Conservation (phyloP, 2,113 vertebrate genomes). For the Sinocyclocheilus anshuiensis region DNA sequence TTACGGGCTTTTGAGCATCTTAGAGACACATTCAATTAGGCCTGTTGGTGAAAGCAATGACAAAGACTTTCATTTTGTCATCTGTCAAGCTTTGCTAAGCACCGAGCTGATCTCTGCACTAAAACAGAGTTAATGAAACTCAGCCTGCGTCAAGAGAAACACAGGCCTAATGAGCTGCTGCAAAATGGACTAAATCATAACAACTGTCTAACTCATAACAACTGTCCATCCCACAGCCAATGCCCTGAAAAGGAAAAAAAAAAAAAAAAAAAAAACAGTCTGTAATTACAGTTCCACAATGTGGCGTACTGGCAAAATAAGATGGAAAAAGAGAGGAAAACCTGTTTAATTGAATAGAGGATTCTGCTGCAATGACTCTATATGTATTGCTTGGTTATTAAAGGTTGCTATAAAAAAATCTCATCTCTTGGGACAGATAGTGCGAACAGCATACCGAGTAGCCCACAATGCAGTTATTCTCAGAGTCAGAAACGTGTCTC, state of each 20-base stretch:
- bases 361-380: neutral
- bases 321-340: conserved; percentile 30
- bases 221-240: conserved; percentile 37
- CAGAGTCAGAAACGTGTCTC: neutral
- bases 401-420: conserved; percentile 12
- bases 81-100: conserved; percentile 52
- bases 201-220: conserved; percentile 40
- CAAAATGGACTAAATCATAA: conserved; percentile 41
- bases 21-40: conserved; percentile 44
- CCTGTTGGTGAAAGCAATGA: conserved; percentile 23
- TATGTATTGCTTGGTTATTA: conserved; percentile 8
- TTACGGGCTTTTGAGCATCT: conserved; percentile 36
- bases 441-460: neutral
- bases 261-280: neutral
- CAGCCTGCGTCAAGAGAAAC: conserved; percentile 33
- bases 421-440: neutral
- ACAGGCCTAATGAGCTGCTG: conserved; percentile 49
- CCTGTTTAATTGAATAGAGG: conserved; percentile 39
- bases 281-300: conserved; percentile 42
- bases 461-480: neutral
- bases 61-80: conserved; percentile 37
- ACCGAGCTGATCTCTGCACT: conserved; percentile 37
- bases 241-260: conserved; percentile 5
- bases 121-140: conserved; percentile 44
- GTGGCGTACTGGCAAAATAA: conserved; percentile 8